Conservation (phyloP, 2,888 invertebrate genomes). For the Holacanthella duospinosa region DNA sequence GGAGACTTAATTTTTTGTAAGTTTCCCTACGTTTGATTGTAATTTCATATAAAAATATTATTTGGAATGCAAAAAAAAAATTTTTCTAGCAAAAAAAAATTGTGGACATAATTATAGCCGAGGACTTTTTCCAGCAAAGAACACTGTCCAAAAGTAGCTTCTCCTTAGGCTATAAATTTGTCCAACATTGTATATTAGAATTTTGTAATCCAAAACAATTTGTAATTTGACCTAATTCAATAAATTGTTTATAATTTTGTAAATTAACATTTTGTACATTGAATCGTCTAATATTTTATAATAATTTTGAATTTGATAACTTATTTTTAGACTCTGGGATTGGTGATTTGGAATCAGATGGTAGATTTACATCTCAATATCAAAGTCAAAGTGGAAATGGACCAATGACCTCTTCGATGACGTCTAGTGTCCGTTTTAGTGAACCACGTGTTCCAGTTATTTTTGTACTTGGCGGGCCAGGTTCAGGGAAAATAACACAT, state of each 20-base stretch:
- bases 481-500: slow-evolving; percentile 95
- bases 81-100: too few relatives aligned
- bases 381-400: background rate
- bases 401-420: background rate
- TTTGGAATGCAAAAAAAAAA: background rate
- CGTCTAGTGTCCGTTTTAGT: slow-evolving; percentile 13
- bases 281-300: background rate
- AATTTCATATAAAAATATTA: too few relatives aligned
- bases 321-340: background rate
- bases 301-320: background rate
- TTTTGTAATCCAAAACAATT: background rate
- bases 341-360: slow-evolving; percentile 30
- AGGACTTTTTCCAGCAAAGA: too few relatives aligned
- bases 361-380: slow-evolving; percentile 25
- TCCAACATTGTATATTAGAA: slow-evolving; percentile 17
- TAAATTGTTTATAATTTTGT: background rate
- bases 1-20: too few relatives aligned
- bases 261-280: too few relatives aligned
- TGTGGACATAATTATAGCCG: too few relatives aligned
- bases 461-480: slow-evolving; percentile 89
- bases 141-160: too few relatives aligned
- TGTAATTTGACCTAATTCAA: background rate
- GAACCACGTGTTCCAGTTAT: slow-evolving; percentile 60
- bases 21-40: too few relatives aligned
- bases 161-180: too few relatives aligned